phyloP scores from a whole-genome alignment of 1,140 invertebrate genomes.

The Panulirus ornatus region DNA sequence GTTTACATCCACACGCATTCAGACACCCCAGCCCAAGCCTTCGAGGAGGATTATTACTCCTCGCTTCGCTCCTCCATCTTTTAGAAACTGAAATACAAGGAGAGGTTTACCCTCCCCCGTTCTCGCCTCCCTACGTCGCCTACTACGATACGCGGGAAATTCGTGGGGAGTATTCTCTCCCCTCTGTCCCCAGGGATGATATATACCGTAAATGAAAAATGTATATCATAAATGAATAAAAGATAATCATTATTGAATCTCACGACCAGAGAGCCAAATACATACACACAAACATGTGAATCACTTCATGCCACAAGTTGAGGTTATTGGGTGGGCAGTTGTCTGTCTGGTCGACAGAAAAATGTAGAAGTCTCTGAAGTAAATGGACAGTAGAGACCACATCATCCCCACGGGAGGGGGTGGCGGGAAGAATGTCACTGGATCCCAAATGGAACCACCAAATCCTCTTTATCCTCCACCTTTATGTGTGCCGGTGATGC shows the following conservation, averaged over 20 bases:
- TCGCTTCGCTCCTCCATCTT: no score
- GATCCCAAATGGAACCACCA: slow-evolving; percentile 64
- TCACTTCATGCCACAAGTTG: background rate
- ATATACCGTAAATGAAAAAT: no score
- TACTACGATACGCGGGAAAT: no score
- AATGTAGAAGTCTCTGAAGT: slow-evolving; percentile 7
- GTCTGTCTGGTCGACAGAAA: background rate
- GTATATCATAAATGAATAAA: background rate
- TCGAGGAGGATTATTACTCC: no score
- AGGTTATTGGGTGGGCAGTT: background rate
- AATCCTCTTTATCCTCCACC: slow-evolving; percentile 64
- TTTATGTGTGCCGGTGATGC: slow-evolving; percentile 53
- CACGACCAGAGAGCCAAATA: background rate
- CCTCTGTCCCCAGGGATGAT: no score
- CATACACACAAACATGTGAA: background rate
- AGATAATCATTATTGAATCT: background rate
- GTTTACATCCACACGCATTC: no score
- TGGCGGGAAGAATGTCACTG: slow-evolving; percentile 53
- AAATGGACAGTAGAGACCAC: slow-evolving; percentile 12
- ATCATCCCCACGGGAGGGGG: slow-evolving; percentile 36
- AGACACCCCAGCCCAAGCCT: no score
- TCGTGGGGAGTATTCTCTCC: no score
- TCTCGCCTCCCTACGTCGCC: no score
- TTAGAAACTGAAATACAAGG: no score
- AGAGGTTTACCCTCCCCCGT: no score